Percentiles rank a stretch among this genome's conserved stretches.
phyloP scores from a whole-genome alignment of 1,140 invertebrate species.

The Chymomyza costata region DNA sequence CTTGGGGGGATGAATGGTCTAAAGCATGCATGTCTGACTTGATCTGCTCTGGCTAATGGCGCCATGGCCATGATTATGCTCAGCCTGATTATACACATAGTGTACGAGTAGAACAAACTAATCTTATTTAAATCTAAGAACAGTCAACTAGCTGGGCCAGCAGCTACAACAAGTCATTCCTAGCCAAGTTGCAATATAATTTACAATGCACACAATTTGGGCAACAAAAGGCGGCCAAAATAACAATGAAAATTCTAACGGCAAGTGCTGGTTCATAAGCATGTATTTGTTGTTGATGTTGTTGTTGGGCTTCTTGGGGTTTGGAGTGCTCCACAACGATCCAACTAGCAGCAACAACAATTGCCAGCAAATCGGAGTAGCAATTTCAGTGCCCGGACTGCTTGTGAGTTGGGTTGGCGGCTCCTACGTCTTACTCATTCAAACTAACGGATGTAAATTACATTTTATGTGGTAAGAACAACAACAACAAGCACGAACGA shows the following conservation, averaged over 20 bases:
- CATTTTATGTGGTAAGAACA: slow-evolving; percentile 69
- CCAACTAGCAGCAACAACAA: slow-evolving; percentile 3
- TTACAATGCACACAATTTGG: slow-evolving; percentile 9
- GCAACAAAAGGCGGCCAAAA: slow-evolving; percentile 27
- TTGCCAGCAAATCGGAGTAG: slow-evolving; percentile 45
- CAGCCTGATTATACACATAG: too few species aligned
- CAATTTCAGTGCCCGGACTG: slow-evolving; percentile 31
- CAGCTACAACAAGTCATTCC: too few species aligned
- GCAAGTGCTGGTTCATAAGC: slow-evolving; percentile 52
- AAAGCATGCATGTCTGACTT: slow-evolving; percentile 20
- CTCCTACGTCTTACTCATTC: slow-evolving; percentile 22
- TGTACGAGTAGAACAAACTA: too few species aligned
- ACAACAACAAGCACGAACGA: slow-evolving; percentile 46
- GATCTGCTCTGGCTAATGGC: too few species aligned
- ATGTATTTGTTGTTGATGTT: slow-evolving; percentile 42
- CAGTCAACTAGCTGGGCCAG: too few species aligned
- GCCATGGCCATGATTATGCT: too few species aligned
- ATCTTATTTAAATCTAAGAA: too few species aligned
- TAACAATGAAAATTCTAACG: slow-evolving; percentile 62
- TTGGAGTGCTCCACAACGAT: too few species aligned
- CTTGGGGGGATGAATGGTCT: slow-evolving; percentile 10
- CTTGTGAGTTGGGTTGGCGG: neutral
- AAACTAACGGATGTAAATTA: slow-evolving; percentile 72
- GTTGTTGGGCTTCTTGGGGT: too few species aligned
- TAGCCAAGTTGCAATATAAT: slow-evolving; percentile 1